Evolutionary conservation across 2,113 vertebrate genomes (phyloP).

Genomic region (Brachypodius melanocephalos): DNA sequence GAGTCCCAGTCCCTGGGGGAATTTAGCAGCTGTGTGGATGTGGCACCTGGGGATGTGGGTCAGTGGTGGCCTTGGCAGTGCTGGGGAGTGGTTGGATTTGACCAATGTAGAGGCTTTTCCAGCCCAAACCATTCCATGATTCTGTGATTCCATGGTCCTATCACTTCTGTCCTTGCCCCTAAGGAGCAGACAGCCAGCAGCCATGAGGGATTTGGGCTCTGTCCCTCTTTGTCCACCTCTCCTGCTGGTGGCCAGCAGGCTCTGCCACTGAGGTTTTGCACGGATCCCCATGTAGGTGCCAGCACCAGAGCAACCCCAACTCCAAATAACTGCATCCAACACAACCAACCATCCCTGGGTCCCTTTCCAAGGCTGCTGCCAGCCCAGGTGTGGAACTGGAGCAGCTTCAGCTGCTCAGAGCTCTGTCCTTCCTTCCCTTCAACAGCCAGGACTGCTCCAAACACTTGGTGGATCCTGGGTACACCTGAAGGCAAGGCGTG

Average conservation of each 20-base stretch:
- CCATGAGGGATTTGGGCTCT: background rate
- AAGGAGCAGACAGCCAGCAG: background rate
- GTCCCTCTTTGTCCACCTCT: background rate
- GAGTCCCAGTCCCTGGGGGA: background rate
- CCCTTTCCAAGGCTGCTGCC: background rate
- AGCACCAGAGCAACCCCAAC: background rate
- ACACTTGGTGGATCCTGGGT: background rate
- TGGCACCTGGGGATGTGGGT: background rate
- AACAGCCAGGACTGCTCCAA: background rate
- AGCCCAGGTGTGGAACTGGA: background rate
- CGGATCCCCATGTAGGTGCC: rapidly evolving
- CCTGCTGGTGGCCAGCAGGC: background rate
- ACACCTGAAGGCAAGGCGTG: background rate
- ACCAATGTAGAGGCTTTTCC: background rate
- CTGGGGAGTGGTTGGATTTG: background rate
- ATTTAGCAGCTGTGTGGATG: background rate
- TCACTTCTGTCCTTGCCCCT: background rate
- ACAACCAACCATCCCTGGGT: rapidly evolving
- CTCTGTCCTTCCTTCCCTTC: background rate
- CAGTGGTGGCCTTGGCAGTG: background rate
- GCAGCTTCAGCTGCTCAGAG: background rate
- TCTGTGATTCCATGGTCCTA: background rate
- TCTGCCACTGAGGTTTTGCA: background rate
- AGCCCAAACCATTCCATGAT: background rate
- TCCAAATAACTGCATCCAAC: background rate